These are phyloP conservation scores for Chiloscyllium punctatum DNA, from an alignment of 2,797 vertebrate genomes.

Conservation along the genomic window DNA sequence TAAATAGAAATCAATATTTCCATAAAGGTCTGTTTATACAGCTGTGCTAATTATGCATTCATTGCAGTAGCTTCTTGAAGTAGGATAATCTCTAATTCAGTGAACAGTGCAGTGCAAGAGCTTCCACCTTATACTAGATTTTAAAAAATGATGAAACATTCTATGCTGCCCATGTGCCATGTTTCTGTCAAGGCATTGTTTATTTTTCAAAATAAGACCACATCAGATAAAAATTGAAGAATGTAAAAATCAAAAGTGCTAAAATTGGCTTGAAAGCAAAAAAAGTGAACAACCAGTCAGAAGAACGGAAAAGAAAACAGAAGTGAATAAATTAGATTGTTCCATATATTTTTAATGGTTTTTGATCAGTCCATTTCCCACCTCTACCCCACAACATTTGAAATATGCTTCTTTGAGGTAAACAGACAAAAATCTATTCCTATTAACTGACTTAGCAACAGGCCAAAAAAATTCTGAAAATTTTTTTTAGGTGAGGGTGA, in stretches of 20 bases:
- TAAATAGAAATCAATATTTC: not conserved
- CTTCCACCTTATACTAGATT: too few relatives aligned
- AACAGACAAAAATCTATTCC: not conserved
- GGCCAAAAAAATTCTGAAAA: not conserved
- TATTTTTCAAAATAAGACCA: not conserved
- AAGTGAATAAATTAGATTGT: not conserved
- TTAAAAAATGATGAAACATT: not conserved
- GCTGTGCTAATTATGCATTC: conserved; percentile 19
- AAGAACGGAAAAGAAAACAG: not conserved
- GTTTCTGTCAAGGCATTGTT: not conserved
- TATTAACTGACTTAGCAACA: not conserved
- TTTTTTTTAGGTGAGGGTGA: not conserved
- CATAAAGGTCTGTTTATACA: conserved; percentile 22
- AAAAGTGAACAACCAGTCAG: not conserved
- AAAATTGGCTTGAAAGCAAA: not conserved
- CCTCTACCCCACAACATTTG: not conserved
- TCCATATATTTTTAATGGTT: not conserved
- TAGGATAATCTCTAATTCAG: not conserved
- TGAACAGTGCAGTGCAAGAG: not conserved
- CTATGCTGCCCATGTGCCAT: not conserved
- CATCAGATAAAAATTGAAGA: not conserved
- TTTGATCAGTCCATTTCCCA: not conserved
- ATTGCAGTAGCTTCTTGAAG: not conserved
- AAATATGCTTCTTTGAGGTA: not conserved
- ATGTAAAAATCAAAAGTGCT: conserved; percentile 4